These are phyloP conservation scores for Coendou prehensilis DNA, from an alignment of 2,797 vertebrate genomes.

Conservation along the genomic window DNA sequence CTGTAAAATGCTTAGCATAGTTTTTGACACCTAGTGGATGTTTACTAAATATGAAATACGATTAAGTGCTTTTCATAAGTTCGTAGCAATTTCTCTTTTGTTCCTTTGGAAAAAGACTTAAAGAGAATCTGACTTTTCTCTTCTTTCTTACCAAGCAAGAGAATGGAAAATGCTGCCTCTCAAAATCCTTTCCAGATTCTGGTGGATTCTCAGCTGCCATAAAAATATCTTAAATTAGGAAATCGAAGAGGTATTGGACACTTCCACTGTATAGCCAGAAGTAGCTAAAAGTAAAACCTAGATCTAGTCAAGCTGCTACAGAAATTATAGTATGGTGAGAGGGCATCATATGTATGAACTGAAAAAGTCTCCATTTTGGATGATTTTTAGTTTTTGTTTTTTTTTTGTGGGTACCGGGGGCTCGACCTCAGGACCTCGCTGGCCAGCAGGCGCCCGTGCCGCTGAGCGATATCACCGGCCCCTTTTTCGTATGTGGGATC, in stretches of 20 bases:
- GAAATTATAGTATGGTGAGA: neutral
- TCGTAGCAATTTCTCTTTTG: neutral
- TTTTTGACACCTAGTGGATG: neutral
- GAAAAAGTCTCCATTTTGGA: neutral
- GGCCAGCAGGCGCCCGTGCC: too few species aligned
- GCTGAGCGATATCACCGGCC: too few species aligned
- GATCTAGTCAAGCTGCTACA: neutral
- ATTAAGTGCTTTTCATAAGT: neutral
- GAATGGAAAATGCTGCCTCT: neutral
- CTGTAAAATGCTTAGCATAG: neutral
- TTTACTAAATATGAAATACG: constrained; percentile 8
- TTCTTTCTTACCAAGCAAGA: constrained; percentile 1
- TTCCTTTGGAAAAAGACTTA: neutral
- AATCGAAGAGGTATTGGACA: neutral
- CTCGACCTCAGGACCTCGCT: too few species aligned
- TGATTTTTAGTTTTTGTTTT: neutral
- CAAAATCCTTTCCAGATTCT: constrained; percentile 1
- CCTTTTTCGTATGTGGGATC: too few species aligned
- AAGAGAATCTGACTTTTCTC: neutral
- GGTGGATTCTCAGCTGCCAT: neutral
- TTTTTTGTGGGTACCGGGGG: too few species aligned
- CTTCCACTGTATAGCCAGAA: neutral
- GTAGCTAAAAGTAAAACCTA: neutral
- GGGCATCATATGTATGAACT: neutral
- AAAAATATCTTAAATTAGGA: constrained; percentile 5